These are phyloP conservation scores for Argyra leucocephala DNA, from an alignment of 2,888 invertebrate genomes.

Conservation along the genomic window DNA sequence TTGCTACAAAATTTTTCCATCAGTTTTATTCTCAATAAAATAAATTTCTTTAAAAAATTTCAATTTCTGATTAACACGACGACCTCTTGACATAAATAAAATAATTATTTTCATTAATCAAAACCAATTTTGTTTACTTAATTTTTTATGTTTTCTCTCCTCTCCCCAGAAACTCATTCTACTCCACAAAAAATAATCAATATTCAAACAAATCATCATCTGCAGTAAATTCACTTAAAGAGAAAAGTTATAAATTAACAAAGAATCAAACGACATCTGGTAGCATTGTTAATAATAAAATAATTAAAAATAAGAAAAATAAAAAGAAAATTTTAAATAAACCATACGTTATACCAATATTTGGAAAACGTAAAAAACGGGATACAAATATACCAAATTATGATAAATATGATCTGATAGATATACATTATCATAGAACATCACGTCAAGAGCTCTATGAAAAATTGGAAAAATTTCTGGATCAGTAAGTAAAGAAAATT, in stretches of 20 bases:
- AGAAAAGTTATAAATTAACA: too few relatives aligned
- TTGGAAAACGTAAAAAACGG: constrained; percentile 38
- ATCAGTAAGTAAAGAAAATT: constrained; percentile 33
- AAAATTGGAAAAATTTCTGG: constrained; percentile 40
- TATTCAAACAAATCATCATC: not conserved
- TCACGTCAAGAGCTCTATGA: constrained; percentile 36
- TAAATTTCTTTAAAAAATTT: too few relatives aligned
- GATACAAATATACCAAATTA: constrained; percentile 1
- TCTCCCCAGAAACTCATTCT: too few relatives aligned
- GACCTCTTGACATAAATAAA: not conserved
- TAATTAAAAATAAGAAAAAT: not conserved
- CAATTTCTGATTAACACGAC: not conserved
- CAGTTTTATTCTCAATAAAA: too few relatives aligned
- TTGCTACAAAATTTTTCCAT: too few relatives aligned
- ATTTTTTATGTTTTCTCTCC: too few relatives aligned
- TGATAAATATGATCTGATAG: constrained; percentile 22
- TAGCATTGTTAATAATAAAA: not conserved
- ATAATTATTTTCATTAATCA: not conserved
- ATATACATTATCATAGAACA: constrained; percentile 39
- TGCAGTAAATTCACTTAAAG: too few relatives aligned
- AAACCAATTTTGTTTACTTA: too few relatives aligned
- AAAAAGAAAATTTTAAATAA: not conserved
- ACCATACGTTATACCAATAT: constrained; percentile 29
- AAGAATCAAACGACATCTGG: too few relatives aligned
- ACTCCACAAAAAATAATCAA: too few relatives aligned